Conservation (phyloP, 2,888 invertebrate species). For the Plebejus anna region DNA sequence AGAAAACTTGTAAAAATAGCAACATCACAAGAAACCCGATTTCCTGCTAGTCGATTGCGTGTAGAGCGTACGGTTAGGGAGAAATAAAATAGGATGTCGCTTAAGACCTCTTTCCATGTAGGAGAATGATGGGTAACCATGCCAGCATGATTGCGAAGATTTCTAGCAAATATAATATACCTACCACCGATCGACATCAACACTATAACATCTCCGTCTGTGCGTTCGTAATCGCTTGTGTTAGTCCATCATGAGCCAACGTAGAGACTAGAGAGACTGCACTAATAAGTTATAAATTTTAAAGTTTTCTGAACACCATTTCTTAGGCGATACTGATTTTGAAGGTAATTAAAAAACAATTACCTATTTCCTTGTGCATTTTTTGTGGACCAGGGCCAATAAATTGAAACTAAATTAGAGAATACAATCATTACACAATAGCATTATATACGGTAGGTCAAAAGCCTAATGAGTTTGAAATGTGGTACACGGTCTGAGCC, state of each 20-base stretch:
- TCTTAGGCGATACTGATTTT: neutral
- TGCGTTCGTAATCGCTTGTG: too few relatives aligned
- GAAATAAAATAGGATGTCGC: neutral
- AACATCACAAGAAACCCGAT: neutral
- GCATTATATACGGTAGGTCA: neutral
- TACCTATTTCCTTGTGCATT: neutral
- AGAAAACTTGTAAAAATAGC: slow-evolving; percentile 19
- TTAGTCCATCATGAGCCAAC: too few relatives aligned
- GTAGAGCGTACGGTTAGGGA: neutral
- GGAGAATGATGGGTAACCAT: neutral
- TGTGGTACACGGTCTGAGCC: too few relatives aligned
- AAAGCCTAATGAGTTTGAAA: too few relatives aligned
- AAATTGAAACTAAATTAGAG: slow-evolving; percentile 3
- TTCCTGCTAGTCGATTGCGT: neutral
- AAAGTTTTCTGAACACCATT: too few relatives aligned
- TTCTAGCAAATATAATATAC: too few relatives aligned
- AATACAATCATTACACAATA: neutral
- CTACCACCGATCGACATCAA: too few relatives aligned
- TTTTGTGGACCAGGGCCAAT: neutral
- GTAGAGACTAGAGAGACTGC: neutral
- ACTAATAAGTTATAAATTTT: neutral
- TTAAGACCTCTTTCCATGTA: neutral
- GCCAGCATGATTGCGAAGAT: too few relatives aligned
- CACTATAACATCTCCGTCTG: too few relatives aligned
- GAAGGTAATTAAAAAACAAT: neutral